A percentile compares a stretch with the other conserved stretches of the same genome.
phyloP scores from a whole-genome alignment of 2,113 vertebrate species.

The Antechinus flavipes region DNA sequence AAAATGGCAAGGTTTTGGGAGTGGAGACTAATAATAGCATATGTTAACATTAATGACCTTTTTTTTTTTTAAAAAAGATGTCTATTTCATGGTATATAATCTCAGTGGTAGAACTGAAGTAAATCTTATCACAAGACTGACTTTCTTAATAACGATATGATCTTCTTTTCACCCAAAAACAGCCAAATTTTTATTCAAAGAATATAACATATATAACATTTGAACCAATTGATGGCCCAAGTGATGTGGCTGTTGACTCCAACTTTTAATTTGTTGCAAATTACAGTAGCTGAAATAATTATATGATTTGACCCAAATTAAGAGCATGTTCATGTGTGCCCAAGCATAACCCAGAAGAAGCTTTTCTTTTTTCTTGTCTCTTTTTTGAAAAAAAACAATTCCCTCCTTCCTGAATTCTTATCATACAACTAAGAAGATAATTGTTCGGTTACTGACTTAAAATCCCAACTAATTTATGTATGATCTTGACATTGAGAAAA shows the following conservation, averaged over 20 bases:
- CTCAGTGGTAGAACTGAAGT: slow-evolving; percentile 15
- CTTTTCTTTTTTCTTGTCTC: background rate
- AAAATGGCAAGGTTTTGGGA: slow-evolving; percentile 33
- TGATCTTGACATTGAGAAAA: background rate
- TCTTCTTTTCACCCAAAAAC: background rate
- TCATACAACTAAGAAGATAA: background rate
- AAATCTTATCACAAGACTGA: background rate
- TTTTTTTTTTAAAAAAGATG: background rate
- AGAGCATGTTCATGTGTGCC: background rate
- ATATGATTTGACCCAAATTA: background rate
- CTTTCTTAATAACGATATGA: background rate
- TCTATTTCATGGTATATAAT: slow-evolving; percentile 7
- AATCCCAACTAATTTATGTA: background rate
- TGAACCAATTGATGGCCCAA: background rate
- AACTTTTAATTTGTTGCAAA: background rate
- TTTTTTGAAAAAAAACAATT: background rate
- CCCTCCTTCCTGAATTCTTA: background rate
- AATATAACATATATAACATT: background rate
- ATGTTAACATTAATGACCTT: slow-evolving; percentile 25
- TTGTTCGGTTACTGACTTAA: background rate
- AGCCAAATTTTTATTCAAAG: background rate
- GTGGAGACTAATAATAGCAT: slow-evolving; percentile 40
- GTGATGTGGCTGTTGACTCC: background rate
- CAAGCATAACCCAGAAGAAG: background rate
- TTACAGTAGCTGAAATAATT: background rate